phyloP scores from a whole-genome alignment of 2,113 vertebrate genomes.

The Eurypyga helias region DNA sequence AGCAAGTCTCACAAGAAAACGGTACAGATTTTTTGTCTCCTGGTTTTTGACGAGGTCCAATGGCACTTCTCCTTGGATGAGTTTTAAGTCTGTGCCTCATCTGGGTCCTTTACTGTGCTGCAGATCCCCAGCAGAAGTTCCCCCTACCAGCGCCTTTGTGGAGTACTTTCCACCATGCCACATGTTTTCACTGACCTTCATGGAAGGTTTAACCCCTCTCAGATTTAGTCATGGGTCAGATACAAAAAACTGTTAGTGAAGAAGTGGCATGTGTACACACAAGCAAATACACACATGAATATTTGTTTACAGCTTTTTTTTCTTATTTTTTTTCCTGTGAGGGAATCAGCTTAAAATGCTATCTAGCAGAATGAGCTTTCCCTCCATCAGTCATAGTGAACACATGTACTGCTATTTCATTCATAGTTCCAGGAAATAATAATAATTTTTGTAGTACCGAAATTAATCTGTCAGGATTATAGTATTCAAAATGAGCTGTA shows the following conservation, averaged over 20 bases:
- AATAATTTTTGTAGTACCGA: slow-evolving; percentile 21
- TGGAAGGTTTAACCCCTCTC: not conserved
- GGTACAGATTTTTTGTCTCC: not conserved
- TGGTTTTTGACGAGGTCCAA: not conserved
- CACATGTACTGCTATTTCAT: slow-evolving; percentile 39
- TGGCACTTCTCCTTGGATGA: not conserved
- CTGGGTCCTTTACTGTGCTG: not conserved
- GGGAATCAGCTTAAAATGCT: not conserved
- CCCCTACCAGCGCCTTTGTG: not conserved
- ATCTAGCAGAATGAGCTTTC: not conserved
- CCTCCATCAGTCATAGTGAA: not conserved
- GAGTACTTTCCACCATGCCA: not conserved
- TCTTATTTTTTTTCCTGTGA: not conserved
- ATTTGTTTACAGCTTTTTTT: not conserved
- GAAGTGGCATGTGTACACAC: not conserved
- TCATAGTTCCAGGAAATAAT: slow-evolving; percentile 52
- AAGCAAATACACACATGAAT: not conserved
- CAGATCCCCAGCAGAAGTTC: not conserved
- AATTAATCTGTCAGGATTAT: slow-evolving; percentile 42
- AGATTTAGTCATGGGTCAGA: not conserved
- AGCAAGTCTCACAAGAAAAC: not conserved
- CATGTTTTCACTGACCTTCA: not conserved
- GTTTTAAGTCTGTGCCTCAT: not conserved
- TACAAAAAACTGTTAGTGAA: not conserved
- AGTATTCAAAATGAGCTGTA: slow-evolving; percentile 25